Conservation (phyloP, 2,797 vertebrate genomes). For the Eulemur coronatus region DNA sequence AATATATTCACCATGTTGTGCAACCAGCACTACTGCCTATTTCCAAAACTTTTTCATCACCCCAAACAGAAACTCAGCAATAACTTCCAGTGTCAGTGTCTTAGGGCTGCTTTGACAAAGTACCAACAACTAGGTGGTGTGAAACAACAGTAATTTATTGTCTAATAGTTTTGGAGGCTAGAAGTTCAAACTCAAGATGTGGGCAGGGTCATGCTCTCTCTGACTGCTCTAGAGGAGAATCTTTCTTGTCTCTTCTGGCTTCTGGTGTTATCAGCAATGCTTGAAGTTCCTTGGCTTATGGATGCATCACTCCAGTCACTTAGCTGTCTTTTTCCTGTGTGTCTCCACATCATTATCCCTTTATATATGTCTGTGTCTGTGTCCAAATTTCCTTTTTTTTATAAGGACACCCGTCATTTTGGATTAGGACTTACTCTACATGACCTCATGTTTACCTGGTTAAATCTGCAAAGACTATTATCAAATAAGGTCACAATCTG, state of each 20-base stretch:
- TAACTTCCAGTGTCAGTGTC: background rate
- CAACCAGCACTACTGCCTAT: background rate
- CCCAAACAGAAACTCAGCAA: background rate
- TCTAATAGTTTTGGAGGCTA: background rate
- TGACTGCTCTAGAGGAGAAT: background rate
- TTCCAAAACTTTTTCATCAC: background rate
- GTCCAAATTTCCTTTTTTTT: background rate
- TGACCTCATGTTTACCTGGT: background rate
- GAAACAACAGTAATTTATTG: background rate
- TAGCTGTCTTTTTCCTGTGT: background rate
- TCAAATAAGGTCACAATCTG: background rate
- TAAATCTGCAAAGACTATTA: background rate
- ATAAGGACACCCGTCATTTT: background rate
- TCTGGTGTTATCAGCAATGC: background rate
- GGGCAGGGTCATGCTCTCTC: background rate
- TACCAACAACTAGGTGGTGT: background rate
- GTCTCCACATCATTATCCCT: background rate
- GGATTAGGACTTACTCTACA: background rate
- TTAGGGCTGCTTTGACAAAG: background rate
- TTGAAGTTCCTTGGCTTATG: background rate
- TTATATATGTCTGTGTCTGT: background rate
- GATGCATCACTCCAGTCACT: background rate
- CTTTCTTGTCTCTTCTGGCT: background rate
- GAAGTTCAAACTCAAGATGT: background rate
- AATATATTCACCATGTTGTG: background rate